Percentiles rank a stretch among this genome's conserved stretches.
Evolutionary conservation across 1,140 invertebrate genomes (phyloP).

Genomic region (Trichonephila clavata): DNA sequence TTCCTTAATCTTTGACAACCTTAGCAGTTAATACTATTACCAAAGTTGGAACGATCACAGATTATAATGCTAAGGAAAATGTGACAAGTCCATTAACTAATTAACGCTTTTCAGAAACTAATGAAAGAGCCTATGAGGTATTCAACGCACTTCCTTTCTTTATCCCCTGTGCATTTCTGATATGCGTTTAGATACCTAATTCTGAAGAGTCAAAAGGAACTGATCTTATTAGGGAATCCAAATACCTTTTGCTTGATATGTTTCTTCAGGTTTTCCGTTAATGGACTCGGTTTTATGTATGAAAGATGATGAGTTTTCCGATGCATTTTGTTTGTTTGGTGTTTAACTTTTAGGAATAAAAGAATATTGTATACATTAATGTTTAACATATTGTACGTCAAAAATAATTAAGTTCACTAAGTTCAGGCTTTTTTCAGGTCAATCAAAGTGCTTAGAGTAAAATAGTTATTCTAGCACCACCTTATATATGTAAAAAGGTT

Average conservation of each 20-base stretch:
- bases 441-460: too few relatives aligned
- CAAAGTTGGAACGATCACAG: neutral
- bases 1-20: constrained; percentile 1
- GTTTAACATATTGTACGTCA: too few relatives aligned
- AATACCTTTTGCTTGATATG: neutral
- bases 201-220: neutral
- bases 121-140: neutral
- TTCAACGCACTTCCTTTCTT: constrained; percentile 9
- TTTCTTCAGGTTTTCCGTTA: neutral
- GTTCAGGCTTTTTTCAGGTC: too few relatives aligned
- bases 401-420: too few relatives aligned
- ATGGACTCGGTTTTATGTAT: neutral
- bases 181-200: neutral
- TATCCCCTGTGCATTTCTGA: neutral
- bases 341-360: neutral
- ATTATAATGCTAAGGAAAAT: constrained; percentile 3
- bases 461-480: too few relatives aligned
- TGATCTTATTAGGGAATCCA: constrained; percentile 38
- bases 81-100: constrained; percentile 56
- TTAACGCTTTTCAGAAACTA: constrained; percentile 23
- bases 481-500: too few relatives aligned
- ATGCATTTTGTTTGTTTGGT: neutral
- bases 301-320: neutral
- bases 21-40: neutral
- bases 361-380: too few relatives aligned